Conservation (phyloP, 2,888 invertebrate species). For the Microdon myrmicae region DNA sequence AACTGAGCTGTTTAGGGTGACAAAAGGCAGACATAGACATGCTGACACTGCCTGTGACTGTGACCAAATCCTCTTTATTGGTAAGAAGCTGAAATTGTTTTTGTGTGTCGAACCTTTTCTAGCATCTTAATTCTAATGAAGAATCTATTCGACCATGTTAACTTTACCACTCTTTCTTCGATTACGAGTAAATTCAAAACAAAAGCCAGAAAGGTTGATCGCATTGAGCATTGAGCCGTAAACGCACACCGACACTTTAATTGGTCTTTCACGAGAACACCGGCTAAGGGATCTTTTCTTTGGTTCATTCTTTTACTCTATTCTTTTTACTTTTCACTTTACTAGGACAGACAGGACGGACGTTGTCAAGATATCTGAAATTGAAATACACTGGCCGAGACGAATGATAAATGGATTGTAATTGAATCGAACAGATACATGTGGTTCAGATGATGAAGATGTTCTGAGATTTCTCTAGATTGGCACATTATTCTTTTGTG, state of each 20-base stretch:
- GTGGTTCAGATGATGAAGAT: slow-evolving; percentile 25
- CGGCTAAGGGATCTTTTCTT: background rate
- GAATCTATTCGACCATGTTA: slow-evolving; percentile 13
- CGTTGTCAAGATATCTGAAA: too few relatives aligned
- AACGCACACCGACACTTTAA: slow-evolving; percentile 45
- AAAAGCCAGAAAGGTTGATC: slow-evolving; percentile 32
- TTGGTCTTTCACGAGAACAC: slow-evolving; percentile 33
- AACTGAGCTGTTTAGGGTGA: slow-evolving; percentile 25
- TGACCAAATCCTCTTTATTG: slow-evolving; percentile 28
- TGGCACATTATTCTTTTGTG: too few relatives aligned
- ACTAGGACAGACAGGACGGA: slow-evolving; percentile 4
- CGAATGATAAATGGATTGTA: slow-evolving; percentile 41
- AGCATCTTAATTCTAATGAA: slow-evolving; percentile 13
- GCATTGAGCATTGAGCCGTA: slow-evolving; percentile 40
- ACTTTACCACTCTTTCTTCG: slow-evolving; percentile 7
- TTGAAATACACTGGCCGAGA: slow-evolving; percentile 7
- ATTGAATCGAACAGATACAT: slow-evolving; percentile 36
- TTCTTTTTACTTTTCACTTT: slow-evolving; percentile 5
- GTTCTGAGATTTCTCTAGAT: too few relatives aligned
- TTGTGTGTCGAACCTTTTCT: slow-evolving; percentile 31
- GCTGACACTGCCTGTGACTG: background rate
- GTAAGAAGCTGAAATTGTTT: slow-evolving; percentile 27
- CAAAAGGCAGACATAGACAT: slow-evolving; percentile 15
- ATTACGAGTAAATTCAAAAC: slow-evolving; percentile 36
- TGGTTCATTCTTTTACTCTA: slow-evolving; percentile 5